Evolutionary conservation across 2,113 vertebrate genomes (phyloP).

Genomic region (Cheilinus undulatus): DNA sequence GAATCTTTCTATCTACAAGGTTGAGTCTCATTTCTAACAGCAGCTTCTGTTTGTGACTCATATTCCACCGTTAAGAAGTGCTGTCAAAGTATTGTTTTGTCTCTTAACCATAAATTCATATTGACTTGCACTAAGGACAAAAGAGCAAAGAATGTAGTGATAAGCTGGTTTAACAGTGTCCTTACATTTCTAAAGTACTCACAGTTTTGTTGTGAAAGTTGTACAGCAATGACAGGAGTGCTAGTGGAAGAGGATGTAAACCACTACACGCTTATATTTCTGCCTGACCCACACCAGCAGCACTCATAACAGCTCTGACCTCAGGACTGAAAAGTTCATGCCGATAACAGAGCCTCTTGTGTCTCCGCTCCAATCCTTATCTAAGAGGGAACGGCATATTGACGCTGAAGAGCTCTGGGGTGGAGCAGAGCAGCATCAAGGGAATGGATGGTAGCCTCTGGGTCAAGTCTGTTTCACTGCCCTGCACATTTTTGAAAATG

Average conservation of each 20-base stretch:
- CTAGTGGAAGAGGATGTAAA: neutral
- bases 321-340: slow-evolving; percentile 5
- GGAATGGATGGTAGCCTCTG: slow-evolving; percentile 25
- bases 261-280: slow-evolving; percentile 5
- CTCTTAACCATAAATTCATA: slow-evolving; percentile 27
- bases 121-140: too few relatives aligned
- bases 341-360: slow-evolving; percentile 18
- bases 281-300: slow-evolving; percentile 26
- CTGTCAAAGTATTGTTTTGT: neutral
- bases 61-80: slow-evolving; percentile 3
- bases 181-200: neutral
- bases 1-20: neutral
- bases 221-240: neutral
- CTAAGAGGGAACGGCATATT: slow-evolving; percentile 46
- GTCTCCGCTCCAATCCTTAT: slow-evolving; percentile 26
- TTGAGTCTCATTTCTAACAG: neutral
- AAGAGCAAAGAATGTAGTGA: too few relatives aligned
- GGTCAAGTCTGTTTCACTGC: slow-evolving; percentile 18
- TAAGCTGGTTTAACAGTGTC: too few relatives aligned
- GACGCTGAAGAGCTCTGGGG: slow-evolving; percentile 37
- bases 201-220: neutral
- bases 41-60: neutral
- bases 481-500: slow-evolving; percentile 8
- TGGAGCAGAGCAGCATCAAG: slow-evolving; percentile 35
- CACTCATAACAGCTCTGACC: slow-evolving; percentile 34